These are phyloP conservation scores for Hiodon tergisus DNA, from an alignment of 2,113 vertebrate species.

Conservation along the genomic window DNA sequence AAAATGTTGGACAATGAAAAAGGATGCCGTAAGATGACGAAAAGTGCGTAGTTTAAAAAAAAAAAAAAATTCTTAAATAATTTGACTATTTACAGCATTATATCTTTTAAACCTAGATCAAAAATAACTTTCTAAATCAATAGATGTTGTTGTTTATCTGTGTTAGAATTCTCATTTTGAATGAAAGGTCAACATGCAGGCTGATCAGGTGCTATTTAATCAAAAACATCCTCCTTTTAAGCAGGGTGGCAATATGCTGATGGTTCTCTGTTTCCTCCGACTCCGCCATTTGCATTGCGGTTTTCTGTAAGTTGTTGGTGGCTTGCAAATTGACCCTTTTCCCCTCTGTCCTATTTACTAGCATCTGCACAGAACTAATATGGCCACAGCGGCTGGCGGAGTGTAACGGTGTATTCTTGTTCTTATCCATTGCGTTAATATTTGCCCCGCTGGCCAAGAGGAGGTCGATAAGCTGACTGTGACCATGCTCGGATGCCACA, in stretches of 20 bases:
- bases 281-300: conserved; percentile 62
- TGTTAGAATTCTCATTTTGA: too few relatives aligned
- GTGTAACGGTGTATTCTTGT: conserved; percentile 66
- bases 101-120: too few relatives aligned
- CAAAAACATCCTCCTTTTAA: conserved; percentile 70
- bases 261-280: conserved; percentile 44
- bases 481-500: conserved; percentile 54
- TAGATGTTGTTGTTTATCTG: too few relatives aligned
- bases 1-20: too few relatives aligned
- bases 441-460: conserved; percentile 54
- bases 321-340: conserved; percentile 55
- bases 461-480: conserved; percentile 43
- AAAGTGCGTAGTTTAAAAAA: too few relatives aligned
- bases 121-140: too few relatives aligned
- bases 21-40: too few relatives aligned
- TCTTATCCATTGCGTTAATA: conserved; percentile 60
- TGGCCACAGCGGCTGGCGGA: conserved; percentile 59
- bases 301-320: conserved; percentile 63
- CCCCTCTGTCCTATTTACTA: conserved; percentile 51
- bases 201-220: conserved; percentile 49
- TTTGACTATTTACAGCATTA: too few relatives aligned
- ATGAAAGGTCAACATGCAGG: background rate
- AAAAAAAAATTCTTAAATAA: too few relatives aligned
- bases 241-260: conserved; percentile 47
- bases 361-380: conserved; percentile 38